Evolutionary conservation across 2,113 vertebrate species (phyloP).

Genomic region (Cranoglanis bouderius): DNA sequence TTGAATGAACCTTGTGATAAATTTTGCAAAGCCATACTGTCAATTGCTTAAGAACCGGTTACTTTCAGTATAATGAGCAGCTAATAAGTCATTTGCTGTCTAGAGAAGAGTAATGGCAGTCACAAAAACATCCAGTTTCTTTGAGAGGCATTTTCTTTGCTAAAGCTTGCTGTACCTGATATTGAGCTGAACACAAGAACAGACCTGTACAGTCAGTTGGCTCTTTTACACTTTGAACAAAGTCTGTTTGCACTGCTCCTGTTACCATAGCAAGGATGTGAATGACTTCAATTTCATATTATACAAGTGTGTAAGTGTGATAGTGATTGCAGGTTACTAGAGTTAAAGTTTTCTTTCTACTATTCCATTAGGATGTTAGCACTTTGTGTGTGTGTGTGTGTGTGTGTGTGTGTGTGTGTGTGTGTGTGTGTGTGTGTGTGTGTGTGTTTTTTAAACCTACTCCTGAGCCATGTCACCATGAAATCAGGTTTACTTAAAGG

Average conservation of each 20-base stretch:
- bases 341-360: background rate
- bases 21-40: background rate
- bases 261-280: constrained; percentile 53
- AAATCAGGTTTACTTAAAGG: background rate
- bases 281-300: constrained; percentile 32
- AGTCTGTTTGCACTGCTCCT: constrained; percentile 43
- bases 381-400: too few relatives aligned
- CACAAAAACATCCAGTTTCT: background rate
- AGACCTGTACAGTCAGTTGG: constrained; percentile 49
- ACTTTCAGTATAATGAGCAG: background rate
- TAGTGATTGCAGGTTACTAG: constrained; percentile 1
- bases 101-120: background rate
- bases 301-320: background rate
- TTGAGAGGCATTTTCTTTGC: background rate
- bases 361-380: background rate
- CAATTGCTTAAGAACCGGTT: constrained; percentile 11
- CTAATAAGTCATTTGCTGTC: constrained; percentile 21
- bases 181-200: constrained; percentile 52
- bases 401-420: too few relatives aligned
- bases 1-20: constrained; percentile 1
- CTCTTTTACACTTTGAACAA: constrained; percentile 43
- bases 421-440: too few relatives aligned
- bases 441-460: too few relatives aligned
- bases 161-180: background rate
- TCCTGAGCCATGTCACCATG: background rate